Base-by-base conservation (phyloP, 2,888 invertebrate species). In the Lasioglossum leucozonium region DNA sequence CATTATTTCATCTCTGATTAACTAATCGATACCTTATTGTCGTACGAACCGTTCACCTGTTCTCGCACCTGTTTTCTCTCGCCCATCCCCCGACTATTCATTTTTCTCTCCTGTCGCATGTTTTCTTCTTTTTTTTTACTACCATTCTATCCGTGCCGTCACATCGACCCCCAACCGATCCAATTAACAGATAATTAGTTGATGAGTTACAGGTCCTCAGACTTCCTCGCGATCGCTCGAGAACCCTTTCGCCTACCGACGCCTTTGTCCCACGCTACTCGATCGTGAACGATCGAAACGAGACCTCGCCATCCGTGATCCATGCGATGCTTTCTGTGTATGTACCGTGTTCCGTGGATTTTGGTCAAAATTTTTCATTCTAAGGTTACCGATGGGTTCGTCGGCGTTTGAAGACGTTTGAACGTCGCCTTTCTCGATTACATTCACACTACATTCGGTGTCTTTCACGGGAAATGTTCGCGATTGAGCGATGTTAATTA, bases 11-110 rank as follows among this genome's bases (percentile, higher is more conserved):
- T 91, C 91, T 91, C 91, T 91, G 92, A 91, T 93, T 92, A 93
- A 94, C 93, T 95, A 95, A 94, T 94, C 94, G 91, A 94, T 95
- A 95, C 93, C 93, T 95, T 95, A 95, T 95, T 95, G 95, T 95
- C 95, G 95, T 94, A 94, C 94, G 93, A 95, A 95, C 95, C 93
- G 93, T 93, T 92, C 91, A 89, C 88, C 89, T 87, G 85, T 90
- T 87, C 88, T 85, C 86, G 74, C 77, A 65, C 82, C 75, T 65
- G 16, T 42, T 10, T 10, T 22, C 67, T 10, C 37, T 37, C 10
- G 8, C 37, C 55, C 69, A n/a, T n/a, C 37, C 47, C 47, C 47
- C 22, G 47, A 51, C 22, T n/a, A 10, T 51, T 6, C 74, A 40
- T 16, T 47, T 6, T 16, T 65, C 65, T 30, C 26, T 58, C 58